Evolutionary conservation across 2,113 vertebrate species (phyloP).

Genomic region (Psittacus erithacus): DNA sequence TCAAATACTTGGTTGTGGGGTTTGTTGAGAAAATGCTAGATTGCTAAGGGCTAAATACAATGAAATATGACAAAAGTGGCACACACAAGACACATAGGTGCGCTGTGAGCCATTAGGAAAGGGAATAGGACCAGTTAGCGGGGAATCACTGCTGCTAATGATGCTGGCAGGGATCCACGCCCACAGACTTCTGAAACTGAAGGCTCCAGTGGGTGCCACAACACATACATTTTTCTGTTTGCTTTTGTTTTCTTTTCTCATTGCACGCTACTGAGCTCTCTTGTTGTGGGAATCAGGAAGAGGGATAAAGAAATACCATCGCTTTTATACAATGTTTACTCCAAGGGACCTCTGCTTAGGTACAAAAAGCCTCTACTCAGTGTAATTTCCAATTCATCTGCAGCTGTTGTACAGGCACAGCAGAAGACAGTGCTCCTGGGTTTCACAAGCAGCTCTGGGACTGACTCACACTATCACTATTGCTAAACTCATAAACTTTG

Average conservation of each 20-base stretch:
- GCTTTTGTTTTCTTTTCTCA: not conserved
- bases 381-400: not conserved
- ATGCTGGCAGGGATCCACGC: not conserved
- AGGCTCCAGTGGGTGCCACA: not conserved
- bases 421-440: not conserved
- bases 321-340: not conserved
- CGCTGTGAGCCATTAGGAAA: not conserved
- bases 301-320: not conserved
- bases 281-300: not conserved
- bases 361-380: not conserved
- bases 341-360: not conserved
- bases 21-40: not conserved
- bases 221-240: not conserved
- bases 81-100: not conserved
- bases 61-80: not conserved
- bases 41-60: not conserved
- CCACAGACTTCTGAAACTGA: not conserved
- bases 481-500: conserved; percentile 4
- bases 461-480: not conserved
- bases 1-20: not conserved
- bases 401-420: not conserved
- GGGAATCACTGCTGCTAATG: not conserved
- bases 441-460: not conserved
- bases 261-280: not conserved
- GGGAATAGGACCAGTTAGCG: not conserved